A percentile compares a stretch with the other conserved stretches of the same genome.
phyloP scores from a whole-genome alignment of 2,113 vertebrate species.

The Amblyopsis rosae region DNA sequence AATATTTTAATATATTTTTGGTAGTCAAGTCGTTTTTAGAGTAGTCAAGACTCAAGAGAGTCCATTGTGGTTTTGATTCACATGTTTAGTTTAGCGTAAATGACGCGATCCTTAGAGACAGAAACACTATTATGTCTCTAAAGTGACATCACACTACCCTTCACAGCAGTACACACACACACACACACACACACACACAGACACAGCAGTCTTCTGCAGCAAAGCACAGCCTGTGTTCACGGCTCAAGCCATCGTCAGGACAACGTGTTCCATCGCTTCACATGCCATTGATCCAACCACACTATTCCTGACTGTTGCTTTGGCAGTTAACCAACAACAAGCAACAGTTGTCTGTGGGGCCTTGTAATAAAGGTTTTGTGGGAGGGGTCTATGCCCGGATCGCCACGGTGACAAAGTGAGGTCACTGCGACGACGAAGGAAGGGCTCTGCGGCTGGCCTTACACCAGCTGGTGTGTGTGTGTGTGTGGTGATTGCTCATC shows the following conservation, averaged over 20 bases:
- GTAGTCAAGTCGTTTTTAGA: neutral
- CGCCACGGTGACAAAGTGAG: neutral
- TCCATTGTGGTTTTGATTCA: slow-evolving; percentile 15
- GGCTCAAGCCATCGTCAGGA: slow-evolving; percentile 62
- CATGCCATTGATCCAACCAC: slow-evolving; percentile 50
- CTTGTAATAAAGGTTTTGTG: neutral
- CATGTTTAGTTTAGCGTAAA: slow-evolving; percentile 20
- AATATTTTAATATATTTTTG: neutral
- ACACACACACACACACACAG: slow-evolving; percentile 20
- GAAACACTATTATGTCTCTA: slow-evolving; percentile 59
- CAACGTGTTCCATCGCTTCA: slow-evolving; percentile 59
- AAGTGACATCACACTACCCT: slow-evolving; percentile 65
- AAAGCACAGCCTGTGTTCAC: slow-evolving; percentile 51
- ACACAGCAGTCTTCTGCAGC: slow-evolving; percentile 36
- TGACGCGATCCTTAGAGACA: slow-evolving; percentile 64
- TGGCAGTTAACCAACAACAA: slow-evolving; percentile 24
- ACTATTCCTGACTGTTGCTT: slow-evolving; percentile 39
- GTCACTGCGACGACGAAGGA: slow-evolving; percentile 25
- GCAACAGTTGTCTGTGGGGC: slow-evolving; percentile 34
- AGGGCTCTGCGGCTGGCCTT: neutral
- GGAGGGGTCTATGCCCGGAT: neutral
- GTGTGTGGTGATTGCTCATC: slow-evolving; percentile 1
- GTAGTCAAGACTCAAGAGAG: neutral
- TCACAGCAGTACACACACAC: slow-evolving; percentile 21
- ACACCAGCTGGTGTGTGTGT: neutral